Base-by-base conservation (phyloP, 2,888 invertebrate genomes). In the Caenorhabditis imperialis region DNA sequence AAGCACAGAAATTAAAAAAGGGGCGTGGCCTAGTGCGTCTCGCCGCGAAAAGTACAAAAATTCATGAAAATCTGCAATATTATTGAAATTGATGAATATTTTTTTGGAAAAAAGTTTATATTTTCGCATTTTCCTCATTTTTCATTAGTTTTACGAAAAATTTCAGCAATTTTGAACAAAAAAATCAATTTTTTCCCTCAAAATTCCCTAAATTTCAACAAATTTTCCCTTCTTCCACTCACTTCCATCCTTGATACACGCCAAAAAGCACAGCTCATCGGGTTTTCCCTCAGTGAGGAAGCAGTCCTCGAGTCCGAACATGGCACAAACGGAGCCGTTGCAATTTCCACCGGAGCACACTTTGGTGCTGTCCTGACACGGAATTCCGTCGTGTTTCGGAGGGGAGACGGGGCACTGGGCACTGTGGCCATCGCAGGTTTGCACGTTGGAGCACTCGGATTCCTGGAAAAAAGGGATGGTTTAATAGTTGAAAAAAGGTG, bases 261-360 rank as follows among this genome's bases (percentile, higher is more conserved):
- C 97, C 78, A 99, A 91, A 89, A 96, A 96, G 90, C 99, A 99
- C 63, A 98, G 91, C 88, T 93, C 92, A 42, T 88, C 89, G 1
- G 89, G 87, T 69, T 88, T 88, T 22, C 89, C 89, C 92, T 65
- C 92, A 92, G 95, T 94, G 55, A 96, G 91, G 90, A 97, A 98
- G 89, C 98, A 99, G 89, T 97, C 96, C 57, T 93, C 92, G 91
- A 98, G 92, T 88, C 94, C 93, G 93, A 96, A 96, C 87, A 93
- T 93, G 73, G 95, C 91, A 89, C 99, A 99, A 86, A 98, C 96
- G 0, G 96, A 96, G 47, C 95, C 96, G 47, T 93, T 92, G 89
- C 98, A 99, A 81, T 78, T 82, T 8, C 87, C 86, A 45, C 51
- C 63, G n/a, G 80, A 79, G 57, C 82, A 83, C 6, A 94, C 96